A percentile compares a stretch with the other conserved stretches of the same genome.
phyloP scores from a whole-genome alignment of 1,140 invertebrate species.

The Euglossa dilemma region DNA sequence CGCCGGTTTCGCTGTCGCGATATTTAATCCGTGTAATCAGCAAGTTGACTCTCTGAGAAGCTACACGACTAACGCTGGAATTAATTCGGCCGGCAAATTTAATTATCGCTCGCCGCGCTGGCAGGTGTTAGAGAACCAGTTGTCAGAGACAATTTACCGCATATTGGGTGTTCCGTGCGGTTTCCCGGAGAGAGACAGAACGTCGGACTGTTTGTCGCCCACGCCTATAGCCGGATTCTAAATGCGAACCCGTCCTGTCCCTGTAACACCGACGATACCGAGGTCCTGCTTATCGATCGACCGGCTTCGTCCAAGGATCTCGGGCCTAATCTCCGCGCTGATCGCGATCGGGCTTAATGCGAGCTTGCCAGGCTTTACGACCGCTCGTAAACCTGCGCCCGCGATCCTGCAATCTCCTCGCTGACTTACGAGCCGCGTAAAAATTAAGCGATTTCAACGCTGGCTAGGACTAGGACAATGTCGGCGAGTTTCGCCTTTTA shows the following conservation, averaged over 20 bases:
- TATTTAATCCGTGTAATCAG: conserved; percentile 46
- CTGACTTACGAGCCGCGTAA: conserved; percentile 26
- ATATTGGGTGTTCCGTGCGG: conserved; percentile 38
- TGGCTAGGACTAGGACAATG: background rate
- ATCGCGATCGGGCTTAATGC: conserved; percentile 56
- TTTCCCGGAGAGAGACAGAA: conserved; percentile 19
- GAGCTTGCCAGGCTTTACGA: conserved; percentile 50
- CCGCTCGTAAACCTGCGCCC: conserved; percentile 32
- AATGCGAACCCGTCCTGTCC: conserved; percentile 37
- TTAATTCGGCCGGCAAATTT: conserved; percentile 54
- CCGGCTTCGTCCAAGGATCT: conserved; percentile 48
- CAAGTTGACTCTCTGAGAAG: conserved; percentile 30
- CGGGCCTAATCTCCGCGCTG: conserved; percentile 53
- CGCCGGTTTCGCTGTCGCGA: background rate
- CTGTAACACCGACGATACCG: conserved; percentile 26
- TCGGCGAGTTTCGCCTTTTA: background rate
- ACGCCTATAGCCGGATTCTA: conserved; percentile 37
- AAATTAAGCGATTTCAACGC: conserved; percentile 28
- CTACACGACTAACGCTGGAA: conserved; percentile 34
- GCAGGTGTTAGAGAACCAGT: conserved; percentile 52
- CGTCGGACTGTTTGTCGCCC: conserved; percentile 40
- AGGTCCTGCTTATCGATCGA: conserved; percentile 50
- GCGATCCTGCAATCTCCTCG: background rate
- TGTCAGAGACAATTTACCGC: conserved; percentile 55
- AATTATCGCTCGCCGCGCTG: conserved; percentile 39